Evolutionary conservation across 2,113 vertebrate genomes (phyloP).

Genomic region (Irena cyanogastra): DNA sequence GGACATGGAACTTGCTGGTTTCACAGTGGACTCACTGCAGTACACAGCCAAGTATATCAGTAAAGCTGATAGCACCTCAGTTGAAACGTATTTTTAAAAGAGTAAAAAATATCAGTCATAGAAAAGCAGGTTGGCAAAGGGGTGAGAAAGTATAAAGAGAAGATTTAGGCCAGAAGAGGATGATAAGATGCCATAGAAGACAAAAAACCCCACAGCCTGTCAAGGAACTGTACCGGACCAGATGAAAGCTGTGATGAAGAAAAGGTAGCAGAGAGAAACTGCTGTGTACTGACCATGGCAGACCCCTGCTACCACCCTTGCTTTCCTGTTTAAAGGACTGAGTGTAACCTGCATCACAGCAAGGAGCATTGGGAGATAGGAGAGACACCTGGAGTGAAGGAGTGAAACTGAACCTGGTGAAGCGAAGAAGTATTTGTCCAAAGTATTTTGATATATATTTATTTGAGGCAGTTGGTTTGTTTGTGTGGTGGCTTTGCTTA

Average conservation of each 20-base stretch:
- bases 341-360: background rate
- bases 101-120: background rate
- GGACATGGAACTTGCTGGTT: rapidly evolving
- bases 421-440: background rate
- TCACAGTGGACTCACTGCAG: background rate
- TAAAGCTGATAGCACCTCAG: background rate
- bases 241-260: background rate
- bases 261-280: background rate
- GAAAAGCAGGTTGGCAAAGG: background rate
- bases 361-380: rapidly evolving
- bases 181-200: background rate
- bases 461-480: background rate
- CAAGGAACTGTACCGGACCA: rapidly evolving
- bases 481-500: background rate
- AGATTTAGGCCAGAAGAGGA: background rate
- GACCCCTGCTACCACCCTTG: background rate
- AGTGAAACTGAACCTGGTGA: background rate
- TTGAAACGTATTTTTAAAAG: background rate
- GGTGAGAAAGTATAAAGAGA: background rate
- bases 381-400: background rate
- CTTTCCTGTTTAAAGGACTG: background rate
- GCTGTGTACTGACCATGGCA: background rate
- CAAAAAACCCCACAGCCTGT: rapidly evolving
- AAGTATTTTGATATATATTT: background rate
- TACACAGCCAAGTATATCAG: rapidly evolving